Percentiles rank a stretch among this genome's conserved stretches.
Evolutionary conservation across 1,140 invertebrate species (phyloP).

Genomic region (Tetramorium simillimum): DNA sequence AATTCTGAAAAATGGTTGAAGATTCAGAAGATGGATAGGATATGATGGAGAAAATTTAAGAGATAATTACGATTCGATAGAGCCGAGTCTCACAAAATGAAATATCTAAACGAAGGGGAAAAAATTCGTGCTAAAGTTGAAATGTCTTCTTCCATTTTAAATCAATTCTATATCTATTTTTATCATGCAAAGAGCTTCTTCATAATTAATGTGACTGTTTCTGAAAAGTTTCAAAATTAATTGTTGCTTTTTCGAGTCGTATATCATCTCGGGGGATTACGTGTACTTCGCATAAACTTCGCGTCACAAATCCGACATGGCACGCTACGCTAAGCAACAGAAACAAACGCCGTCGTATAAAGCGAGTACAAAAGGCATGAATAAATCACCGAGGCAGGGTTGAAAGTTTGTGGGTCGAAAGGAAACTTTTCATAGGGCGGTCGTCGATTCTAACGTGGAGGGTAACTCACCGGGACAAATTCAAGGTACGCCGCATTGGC

Average conservation of each 20-base stretch:
- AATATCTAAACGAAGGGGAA: background rate
- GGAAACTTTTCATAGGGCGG: slow-evolving; percentile 67
- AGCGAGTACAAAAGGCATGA: slow-evolving; percentile 52
- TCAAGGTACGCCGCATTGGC: slow-evolving; percentile 52
- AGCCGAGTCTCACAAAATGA: background rate
- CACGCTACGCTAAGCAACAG: slow-evolving; percentile 39
- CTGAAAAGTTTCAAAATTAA: slow-evolving; percentile 42
- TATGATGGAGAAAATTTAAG: slow-evolving; percentile 16
- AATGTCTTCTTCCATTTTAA: background rate
- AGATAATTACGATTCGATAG: slow-evolving; percentile 31
- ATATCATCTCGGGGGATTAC: slow-evolving; percentile 21
- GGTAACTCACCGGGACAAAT: slow-evolving; percentile 69
- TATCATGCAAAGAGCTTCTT: background rate
- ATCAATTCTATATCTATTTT: background rate
- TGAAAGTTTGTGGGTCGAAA: slow-evolving; percentile 49
- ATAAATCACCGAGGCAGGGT: slow-evolving; percentile 48
- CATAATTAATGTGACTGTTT: slow-evolving; percentile 20
- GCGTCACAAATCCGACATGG: slow-evolving; percentile 40
- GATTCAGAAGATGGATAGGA: slow-evolving; percentile 6
- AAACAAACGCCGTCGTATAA: slow-evolving; percentile 48
- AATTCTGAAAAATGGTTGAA: slow-evolving; percentile 28
- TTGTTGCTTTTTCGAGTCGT: slow-evolving; percentile 12
- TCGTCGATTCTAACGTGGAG: slow-evolving; percentile 63
- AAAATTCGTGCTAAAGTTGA: background rate
- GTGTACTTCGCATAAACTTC: slow-evolving; percentile 36